Conservation (phyloP, 2,888 invertebrate genomes). For the Sympetrum striolatum region DNA sequence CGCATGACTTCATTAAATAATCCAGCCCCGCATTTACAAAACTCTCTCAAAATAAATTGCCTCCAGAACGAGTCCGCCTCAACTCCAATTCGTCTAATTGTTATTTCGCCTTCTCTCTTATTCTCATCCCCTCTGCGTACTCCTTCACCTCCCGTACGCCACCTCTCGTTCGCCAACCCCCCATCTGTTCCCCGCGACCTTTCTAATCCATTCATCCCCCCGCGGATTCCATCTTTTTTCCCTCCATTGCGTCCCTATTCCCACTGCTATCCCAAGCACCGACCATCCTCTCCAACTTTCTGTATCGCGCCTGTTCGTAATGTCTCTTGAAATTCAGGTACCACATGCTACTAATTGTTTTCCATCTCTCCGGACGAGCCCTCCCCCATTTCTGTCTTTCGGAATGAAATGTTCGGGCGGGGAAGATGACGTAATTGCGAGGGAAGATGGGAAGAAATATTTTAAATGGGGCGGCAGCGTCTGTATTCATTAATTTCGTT, state of each 20-base stretch:
- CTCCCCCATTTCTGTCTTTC: background rate
- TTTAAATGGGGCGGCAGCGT: background rate
- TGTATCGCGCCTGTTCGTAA: slow-evolving; percentile 39
- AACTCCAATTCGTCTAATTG: background rate
- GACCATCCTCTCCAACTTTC: background rate
- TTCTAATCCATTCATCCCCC: too few relatives aligned
- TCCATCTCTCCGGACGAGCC: background rate
- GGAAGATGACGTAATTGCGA: background rate
- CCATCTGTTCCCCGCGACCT: too few relatives aligned
- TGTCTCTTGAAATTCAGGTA: slow-evolving; percentile 36
- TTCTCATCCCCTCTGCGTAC: background rate
- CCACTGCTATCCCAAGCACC: background rate
- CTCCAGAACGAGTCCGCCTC: background rate
- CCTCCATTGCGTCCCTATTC: background rate
- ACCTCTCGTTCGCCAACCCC: too few relatives aligned
- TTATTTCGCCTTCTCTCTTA: background rate
- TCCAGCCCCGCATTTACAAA: background rate
- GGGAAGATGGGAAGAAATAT: background rate
- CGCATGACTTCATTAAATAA: background rate
- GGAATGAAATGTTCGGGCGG: background rate
- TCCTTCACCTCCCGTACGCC: background rate
- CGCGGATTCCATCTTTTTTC: background rate
- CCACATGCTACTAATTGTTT: slow-evolving; percentile 40
- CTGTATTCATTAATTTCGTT: background rate
- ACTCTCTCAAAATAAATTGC: background rate